Evolutionary conservation across 2,888 invertebrate genomes (phyloP).

Genomic region (Nymphalis urticae): DNA sequence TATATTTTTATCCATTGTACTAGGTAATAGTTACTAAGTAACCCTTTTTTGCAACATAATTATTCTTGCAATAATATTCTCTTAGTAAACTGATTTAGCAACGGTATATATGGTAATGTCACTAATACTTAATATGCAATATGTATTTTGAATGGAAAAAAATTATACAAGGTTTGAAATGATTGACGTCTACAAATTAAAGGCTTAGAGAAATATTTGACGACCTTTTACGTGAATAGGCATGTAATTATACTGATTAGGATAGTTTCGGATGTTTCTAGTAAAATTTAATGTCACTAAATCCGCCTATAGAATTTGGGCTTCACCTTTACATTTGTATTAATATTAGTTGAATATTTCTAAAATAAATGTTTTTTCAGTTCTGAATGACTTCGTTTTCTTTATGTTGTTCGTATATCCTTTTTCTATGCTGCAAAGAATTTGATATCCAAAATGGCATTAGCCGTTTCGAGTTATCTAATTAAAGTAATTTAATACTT

Average conservation of each 20-base stretch:
- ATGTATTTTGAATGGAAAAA: not conserved
- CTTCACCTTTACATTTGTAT: slow-evolving; percentile 28
- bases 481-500: too few relatives aligned
- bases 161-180: not conserved
- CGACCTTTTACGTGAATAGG: slow-evolving; percentile 5
- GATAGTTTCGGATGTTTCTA: slow-evolving; percentile 22
- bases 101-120: not conserved
- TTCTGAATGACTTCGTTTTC: not conserved
- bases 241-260: slow-evolving; percentile 9
- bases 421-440: not conserved
- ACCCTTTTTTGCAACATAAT: not conserved
- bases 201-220: slow-evolving; percentile 1
- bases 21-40: not conserved
- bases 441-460: too few relatives aligned
- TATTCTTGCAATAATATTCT: not conserved
- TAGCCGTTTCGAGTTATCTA: too few relatives aligned
- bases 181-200: not conserved
- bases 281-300: slow-evolving; percentile 29
- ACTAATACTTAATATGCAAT: not conserved
- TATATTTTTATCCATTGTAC: slow-evolving; percentile 5
- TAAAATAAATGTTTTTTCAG: slow-evolving; percentile 10
- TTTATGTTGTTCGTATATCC: not conserved
- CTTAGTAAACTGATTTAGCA: not conserved
- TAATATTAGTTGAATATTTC: slow-evolving; percentile 4
- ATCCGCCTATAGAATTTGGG: slow-evolving; percentile 40